Base-by-base conservation (phyloP, 2,888 invertebrate genomes). In the Trichopoda pennipes region DNA sequence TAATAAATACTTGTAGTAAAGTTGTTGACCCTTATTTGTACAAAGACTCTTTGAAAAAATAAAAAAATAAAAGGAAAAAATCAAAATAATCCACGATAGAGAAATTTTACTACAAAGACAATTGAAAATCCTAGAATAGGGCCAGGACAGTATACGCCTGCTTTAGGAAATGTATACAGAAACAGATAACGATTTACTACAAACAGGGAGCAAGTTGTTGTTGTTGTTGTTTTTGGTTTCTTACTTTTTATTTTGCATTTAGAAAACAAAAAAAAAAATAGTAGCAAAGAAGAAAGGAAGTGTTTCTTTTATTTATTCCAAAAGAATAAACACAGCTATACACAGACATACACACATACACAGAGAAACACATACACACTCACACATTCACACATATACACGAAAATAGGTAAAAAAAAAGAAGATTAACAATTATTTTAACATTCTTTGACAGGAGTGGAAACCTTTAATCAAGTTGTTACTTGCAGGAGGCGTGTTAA, bases 11-110 rank as follows among this genome's bases (percentile, higher is more conserved):
- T 44, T 9, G 47, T 61, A 58, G 80, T 60, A 66, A 72, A 76
- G 80, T 80, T 80, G 80, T 80, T 80, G 80, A 80, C 80, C 80
- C 80, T 70, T 76, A 80, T 76, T 75, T 80, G 64, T 38, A 75
- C 56, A 63, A 51, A 74, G 69, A 51, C 60, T 44, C 16, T 61
- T 38, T 14, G 1, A 28, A 28, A 53, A 12, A 61, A 7, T 10
- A 19, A 42, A 12, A 16, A 49, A 64, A 35, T 0, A 14, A 38
- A 38, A 38, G 42, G 3, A 44, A n/a, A 44, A n/a, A 44, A 44
- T 1, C 23, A 53, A 12, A 23, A 14, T 14, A 42, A 10, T 64
- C 4, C 3, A 35, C 16, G 0, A 42, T 42, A 51, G 49, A 47
- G 32, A 28, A 51, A 19, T 32, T 49, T 49, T 35, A 35, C 32